phyloP scores from a whole-genome alignment of 2,888 invertebrate genomes.

The Altica lythri region DNA sequence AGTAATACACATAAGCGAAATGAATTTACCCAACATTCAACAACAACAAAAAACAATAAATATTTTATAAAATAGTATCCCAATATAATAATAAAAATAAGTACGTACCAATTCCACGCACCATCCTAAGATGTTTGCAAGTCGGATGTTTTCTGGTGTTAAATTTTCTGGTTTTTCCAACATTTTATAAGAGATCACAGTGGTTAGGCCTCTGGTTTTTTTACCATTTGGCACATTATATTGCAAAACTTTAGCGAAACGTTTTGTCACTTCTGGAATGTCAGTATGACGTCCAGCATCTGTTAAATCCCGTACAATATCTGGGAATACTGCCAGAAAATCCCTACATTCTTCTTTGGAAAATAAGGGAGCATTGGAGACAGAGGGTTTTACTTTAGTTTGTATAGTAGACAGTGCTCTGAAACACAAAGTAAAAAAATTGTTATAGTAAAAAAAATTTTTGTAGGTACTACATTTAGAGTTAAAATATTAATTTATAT shows the following conservation, averaged over 20 bases:
- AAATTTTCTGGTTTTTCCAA: slow-evolving; percentile 69
- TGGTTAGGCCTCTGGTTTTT: slow-evolving; percentile 76
- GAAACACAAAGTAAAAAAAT: slow-evolving; percentile 35
- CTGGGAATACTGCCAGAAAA: slow-evolving; percentile 88
- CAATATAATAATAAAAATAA: not conserved
- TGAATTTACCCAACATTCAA: too few species aligned
- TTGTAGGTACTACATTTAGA: not conserved
- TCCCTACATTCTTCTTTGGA: slow-evolving; percentile 84
- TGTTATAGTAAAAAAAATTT: not conserved
- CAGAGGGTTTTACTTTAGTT: slow-evolving; percentile 65
- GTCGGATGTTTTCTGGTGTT: slow-evolving; percentile 76
- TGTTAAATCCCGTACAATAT: slow-evolving; percentile 82
- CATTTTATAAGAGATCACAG: slow-evolving; percentile 76
- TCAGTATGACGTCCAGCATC: slow-evolving; percentile 76
- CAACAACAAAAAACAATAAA: too few species aligned
- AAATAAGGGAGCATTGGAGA: slow-evolving; percentile 63
- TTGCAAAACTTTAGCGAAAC: slow-evolving; percentile 77
- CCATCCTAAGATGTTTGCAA: slow-evolving; percentile 90
- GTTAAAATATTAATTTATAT: slow-evolving; percentile 10
- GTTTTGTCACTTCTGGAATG: slow-evolving; percentile 78
- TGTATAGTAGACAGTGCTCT: slow-evolving; percentile 66
- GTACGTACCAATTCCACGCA: slow-evolving; percentile 88
- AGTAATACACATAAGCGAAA: too few species aligned
- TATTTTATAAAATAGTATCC: too few species aligned
- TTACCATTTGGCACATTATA: slow-evolving; percentile 94